Conservation (phyloP, 2,797 vertebrate species). For the Harpagifer antarcticus region DNA sequence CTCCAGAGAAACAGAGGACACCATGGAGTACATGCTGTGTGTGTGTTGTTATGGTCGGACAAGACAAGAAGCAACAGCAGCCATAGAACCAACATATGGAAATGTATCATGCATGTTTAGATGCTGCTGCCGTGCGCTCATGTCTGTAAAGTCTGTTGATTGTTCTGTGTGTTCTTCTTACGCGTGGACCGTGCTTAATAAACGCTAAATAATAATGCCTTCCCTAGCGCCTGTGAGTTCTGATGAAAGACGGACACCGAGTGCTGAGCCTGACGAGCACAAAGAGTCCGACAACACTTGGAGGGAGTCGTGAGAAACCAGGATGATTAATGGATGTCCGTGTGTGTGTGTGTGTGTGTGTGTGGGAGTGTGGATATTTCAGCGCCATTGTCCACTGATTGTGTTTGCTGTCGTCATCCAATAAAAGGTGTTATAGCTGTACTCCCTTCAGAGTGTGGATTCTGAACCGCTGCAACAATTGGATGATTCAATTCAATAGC, state of each 20-base stretch:
- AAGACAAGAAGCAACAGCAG: not conserved
- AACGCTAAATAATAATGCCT: not conserved
- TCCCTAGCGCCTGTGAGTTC: not conserved
- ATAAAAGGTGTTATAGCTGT: conserved; percentile 14
- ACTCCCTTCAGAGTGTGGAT: conserved; percentile 1
- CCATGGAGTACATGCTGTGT: no score
- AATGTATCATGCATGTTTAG: not conserved
- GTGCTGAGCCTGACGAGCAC: conserved; percentile 11
- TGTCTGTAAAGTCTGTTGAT: not conserved
- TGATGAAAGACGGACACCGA: not conserved
- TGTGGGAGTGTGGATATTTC: conserved; percentile 23
- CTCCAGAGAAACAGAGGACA: no score
- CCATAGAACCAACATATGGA: not conserved
- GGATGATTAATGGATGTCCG: conserved; percentile 49
- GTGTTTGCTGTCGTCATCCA: conserved; percentile 27
- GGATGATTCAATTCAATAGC: not conserved
- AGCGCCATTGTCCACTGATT: conserved; percentile 9
- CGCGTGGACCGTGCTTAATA: no score
- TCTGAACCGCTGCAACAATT: not conserved
- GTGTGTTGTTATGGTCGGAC: no score
- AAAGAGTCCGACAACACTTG: conserved; percentile 19
- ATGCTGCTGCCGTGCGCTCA: not conserved
- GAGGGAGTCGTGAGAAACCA: conserved; percentile 41
- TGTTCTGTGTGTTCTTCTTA: no score
- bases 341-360: conserved; percentile 27